Percentiles rank a stretch among this genome's conserved stretches.
Conservation (phyloP, 2,888 invertebrate species). For the Eristalis intricaria region DNA sequence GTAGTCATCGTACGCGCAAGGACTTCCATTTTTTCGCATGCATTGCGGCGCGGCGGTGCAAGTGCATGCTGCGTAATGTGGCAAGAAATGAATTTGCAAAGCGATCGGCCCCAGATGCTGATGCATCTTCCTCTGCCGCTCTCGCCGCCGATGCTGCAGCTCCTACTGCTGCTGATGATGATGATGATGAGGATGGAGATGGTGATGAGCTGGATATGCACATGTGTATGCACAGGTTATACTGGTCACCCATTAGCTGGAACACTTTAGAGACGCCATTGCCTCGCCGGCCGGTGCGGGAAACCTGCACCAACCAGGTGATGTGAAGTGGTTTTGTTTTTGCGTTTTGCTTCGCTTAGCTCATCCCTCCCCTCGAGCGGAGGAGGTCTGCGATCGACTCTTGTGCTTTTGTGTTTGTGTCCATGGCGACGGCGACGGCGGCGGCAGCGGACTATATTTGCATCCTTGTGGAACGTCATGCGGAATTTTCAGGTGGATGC, state of each 20-base stretch:
- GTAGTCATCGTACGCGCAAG: slow-evolving; percentile 23
- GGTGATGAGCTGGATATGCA: slow-evolving; percentile 65
- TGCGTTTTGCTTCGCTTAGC: slow-evolving; percentile 5
- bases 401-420: not conserved
- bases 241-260: slow-evolving; percentile 71
- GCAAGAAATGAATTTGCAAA: slow-evolving; percentile 62
- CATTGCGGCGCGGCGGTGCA: slow-evolving; percentile 10
- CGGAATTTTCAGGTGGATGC: slow-evolving; percentile 67
- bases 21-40: slow-evolving; percentile 68
- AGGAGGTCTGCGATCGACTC: slow-evolving; percentile 1
- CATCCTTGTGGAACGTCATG: slow-evolving; percentile 65
- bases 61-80: slow-evolving; percentile 66
- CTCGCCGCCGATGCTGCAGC: not conserved
- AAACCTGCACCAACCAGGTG: slow-evolving; percentile 66
- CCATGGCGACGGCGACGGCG: not conserved
- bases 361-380: slow-evolving; percentile 1
- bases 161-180: slow-evolving; percentile 38
- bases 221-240: slow-evolving; percentile 61
- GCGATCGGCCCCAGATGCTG: slow-evolving; percentile 27
- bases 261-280: slow-evolving; percentile 68
- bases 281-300: not conserved
- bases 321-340: slow-evolving; percentile 29
- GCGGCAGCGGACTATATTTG: slow-evolving; percentile 41
- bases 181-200: slow-evolving; percentile 43
- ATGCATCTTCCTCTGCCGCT: not conserved